Evolutionary conservation across 2,797 vertebrate species (phyloP).

Genomic region (Pipistrellus pipistrellus): DNA sequence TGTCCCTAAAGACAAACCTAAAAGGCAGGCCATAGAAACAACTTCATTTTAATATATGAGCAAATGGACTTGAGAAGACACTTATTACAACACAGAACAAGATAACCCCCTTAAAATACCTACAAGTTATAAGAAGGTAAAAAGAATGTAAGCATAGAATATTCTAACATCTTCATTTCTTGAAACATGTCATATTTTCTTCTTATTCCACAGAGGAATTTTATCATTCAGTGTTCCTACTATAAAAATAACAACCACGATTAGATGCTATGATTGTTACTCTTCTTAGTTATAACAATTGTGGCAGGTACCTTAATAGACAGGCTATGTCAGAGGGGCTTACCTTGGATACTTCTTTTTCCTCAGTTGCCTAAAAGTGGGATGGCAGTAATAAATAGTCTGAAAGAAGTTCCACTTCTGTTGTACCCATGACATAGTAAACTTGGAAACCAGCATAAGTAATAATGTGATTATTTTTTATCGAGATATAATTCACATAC

Average conservation of each 20-base stretch:
- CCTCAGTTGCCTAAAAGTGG: not conserved
- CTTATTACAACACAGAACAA: not conserved
- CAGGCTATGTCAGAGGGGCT: not conserved
- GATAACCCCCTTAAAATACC: not conserved
- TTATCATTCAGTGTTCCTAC: not conserved
- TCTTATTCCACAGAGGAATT: not conserved
- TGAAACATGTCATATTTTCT: not conserved
- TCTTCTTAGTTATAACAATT: not conserved
- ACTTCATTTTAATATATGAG: conserved; percentile 11
- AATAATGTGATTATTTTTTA: conserved; percentile 44
- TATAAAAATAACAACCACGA: not conserved
- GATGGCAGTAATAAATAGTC: not conserved
- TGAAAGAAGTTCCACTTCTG: conserved; percentile 21
- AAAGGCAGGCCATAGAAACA: not conserved
- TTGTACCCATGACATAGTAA: not conserved
- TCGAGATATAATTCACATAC: conserved; percentile 41
- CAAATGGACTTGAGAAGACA: not conserved
- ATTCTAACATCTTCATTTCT: not conserved
- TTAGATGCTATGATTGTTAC: not conserved
- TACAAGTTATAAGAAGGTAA: not conserved
- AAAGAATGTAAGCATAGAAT: not conserved
- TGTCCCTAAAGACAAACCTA: not conserved
- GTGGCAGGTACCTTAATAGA: not conserved
- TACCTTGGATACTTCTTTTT: not conserved
- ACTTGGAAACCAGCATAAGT: not conserved